A percentile compares a stretch with the other conserved stretches of the same genome.
Conservation (phyloP, 2,113 vertebrate genomes). For the rabbit (Oryctolagus cuniculus) region DNA sequence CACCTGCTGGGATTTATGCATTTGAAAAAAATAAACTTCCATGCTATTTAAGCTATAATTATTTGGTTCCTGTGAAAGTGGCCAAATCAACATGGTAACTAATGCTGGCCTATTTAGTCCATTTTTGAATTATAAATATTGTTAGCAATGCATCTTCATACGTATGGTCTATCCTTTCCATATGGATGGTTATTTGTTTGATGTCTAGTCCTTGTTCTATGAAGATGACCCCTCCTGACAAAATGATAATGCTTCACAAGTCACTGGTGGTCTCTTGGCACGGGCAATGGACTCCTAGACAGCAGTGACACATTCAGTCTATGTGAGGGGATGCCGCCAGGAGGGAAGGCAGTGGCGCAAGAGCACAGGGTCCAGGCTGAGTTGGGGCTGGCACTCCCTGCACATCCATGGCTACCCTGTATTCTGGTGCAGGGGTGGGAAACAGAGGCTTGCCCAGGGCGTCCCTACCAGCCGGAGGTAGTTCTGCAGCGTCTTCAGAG, state of each 20-base stretch:
- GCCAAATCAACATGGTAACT: not conserved
- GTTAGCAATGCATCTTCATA: not conserved
- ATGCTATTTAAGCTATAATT: not conserved
- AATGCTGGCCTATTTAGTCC: not conserved
- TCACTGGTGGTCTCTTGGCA: not conserved
- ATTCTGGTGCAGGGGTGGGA: not conserved
- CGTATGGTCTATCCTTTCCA: not conserved
- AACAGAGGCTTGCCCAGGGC: not conserved
- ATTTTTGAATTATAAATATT: not conserved
- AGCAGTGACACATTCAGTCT: not conserved
- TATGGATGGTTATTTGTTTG: not conserved
- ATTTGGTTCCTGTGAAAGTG: not conserved
- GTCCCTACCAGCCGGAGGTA: slow-evolving; percentile 94
- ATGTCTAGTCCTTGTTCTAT: not conserved
- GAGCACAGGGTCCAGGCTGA: not conserved
- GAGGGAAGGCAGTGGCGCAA: not conserved
- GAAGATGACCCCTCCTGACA: not conserved
- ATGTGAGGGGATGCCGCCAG: not conserved
- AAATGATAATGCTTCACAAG: not conserved
- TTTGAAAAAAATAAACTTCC: slow-evolving; percentile 9
- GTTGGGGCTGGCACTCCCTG: not conserved
- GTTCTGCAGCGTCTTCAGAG: slow-evolving; percentile 95
- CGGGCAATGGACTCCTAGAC: not conserved
- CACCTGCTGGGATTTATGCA: not conserved
- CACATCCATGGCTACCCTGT: not conserved